phyloP scores from a whole-genome alignment of 2,888 invertebrate genomes.

The Parnassius smintheus region DNA sequence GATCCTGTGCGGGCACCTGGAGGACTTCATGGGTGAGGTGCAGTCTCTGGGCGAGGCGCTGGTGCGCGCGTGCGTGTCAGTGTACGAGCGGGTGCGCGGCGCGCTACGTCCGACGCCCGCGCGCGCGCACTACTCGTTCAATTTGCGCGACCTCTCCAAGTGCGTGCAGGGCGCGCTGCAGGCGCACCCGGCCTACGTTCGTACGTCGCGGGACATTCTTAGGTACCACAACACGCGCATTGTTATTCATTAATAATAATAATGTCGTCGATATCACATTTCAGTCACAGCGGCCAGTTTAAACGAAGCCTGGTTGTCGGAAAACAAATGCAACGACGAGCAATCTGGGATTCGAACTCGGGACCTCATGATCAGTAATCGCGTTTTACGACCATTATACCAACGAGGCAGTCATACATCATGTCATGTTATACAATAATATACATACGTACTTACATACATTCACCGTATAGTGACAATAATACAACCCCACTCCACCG shows the following conservation, averaged over 20 bases:
- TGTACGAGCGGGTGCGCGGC: slow-evolving; percentile 89
- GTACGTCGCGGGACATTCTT: slow-evolving; percentile 84
- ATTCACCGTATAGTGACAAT: no score
- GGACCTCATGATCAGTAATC: no score
- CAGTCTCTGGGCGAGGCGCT: slow-evolving; percentile 85
- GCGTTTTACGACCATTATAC: no score
- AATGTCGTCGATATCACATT: no score
- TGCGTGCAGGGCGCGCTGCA: slow-evolving; percentile 95
- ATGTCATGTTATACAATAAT: no score
- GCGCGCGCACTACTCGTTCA: slow-evolving; percentile 96
- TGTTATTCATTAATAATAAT: no score
- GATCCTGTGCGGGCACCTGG: slow-evolving; percentile 88
- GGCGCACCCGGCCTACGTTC: slow-evolving; percentile 86
- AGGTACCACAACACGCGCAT: slow-evolving; percentile 60
- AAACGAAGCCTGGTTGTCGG: no score
- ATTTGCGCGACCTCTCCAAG: slow-evolving; percentile 94
- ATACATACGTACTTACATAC: no score
- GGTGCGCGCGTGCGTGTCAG: slow-evolving; percentile 90
- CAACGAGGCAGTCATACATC: not conserved
- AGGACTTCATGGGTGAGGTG: slow-evolving; percentile 87
- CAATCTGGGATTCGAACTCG: no score
- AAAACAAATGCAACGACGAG: no score
- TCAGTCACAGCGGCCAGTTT: no score
- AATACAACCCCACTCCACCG: no score
- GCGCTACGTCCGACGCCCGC: slow-evolving; percentile 94